Evolutionary conservation across 2,113 vertebrate species (phyloP), one percentile per base, ranked within the genome.

Genomic region (Hippocampus mohnikei): DNA sequence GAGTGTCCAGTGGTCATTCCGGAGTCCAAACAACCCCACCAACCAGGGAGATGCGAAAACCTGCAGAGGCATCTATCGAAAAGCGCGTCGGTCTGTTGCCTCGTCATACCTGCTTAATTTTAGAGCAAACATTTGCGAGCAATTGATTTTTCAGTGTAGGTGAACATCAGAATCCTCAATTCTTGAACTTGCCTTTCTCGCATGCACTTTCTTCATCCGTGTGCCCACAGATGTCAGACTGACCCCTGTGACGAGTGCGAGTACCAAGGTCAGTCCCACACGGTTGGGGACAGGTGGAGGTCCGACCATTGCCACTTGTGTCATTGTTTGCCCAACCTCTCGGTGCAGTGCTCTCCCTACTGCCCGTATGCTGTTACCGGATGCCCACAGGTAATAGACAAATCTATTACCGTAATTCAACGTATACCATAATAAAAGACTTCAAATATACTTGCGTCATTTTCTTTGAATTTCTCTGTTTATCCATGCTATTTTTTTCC

Each of bases 1-100:
- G 85, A 95, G 95, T 23, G 87, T 98, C 27, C 95, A 96, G 88
- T 97, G 96, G 96, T 94, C 96, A 0, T 97, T 98, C 79, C 92
- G 94, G 42, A 96, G 95, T 78, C 95, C 95, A 42, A 94, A 93
- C 81, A 96, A 94, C 79, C 95, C 95, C 20, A 81, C 63, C 53
- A 90, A 86, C 37, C 81, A 92, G 0, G 93, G 94, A 23, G 86
- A 73, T 0, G 94, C 95, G 1, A 88, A 73, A 25, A 88, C 83
- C 1, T 96, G 95, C 72, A 73, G 91, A 0, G 96, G 95, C 25
- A 95, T 96, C 79, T 94, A 95, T 88, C 91, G 93, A 64, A 96
- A 96, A 70, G 95, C 96, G 16, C 92, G 94, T 5, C 90, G 96
- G 95, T 97, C 2, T 27, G 62, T 23, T 16, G n/a, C 40, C 8